These are phyloP conservation scores for Willowsia nigromaculata DNA, from an alignment of 2,888 invertebrate species.

Conservation along the genomic window DNA sequence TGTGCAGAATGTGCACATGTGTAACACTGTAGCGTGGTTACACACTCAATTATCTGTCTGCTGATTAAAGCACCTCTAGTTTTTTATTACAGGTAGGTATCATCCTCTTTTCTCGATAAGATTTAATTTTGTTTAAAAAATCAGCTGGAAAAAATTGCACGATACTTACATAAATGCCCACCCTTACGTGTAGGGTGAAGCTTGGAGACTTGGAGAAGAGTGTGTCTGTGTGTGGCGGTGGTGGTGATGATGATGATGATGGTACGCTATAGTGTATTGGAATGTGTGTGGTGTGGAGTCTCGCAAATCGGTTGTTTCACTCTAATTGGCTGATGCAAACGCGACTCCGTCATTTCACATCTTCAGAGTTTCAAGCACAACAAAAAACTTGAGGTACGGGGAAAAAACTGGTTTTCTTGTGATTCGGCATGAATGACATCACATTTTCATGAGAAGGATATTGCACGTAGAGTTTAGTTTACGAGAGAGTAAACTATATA, in stretches of 20 bases:
- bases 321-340: neutral
- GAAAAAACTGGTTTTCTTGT: neutral
- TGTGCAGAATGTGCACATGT: too few species aligned
- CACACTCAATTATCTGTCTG: too few species aligned
- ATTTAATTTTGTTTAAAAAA: conserved; percentile 2
- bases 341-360: neutral
- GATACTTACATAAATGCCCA: neutral
- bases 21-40: too few species aligned
- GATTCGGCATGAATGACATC: too few species aligned
- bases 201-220: neutral
- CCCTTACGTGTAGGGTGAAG: neutral
- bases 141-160: conserved; percentile 29
- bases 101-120: neutral
- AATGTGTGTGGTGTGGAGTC: too few species aligned
- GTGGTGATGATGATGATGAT: neutral
- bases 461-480: too few species aligned
- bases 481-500: too few species aligned
- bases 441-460: too few species aligned
- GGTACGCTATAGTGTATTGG: too few species aligned
- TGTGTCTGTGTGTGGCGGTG: neutral
- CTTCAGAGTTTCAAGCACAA: neutral
- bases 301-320: too few species aligned
- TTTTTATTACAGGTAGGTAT: too few species aligned
- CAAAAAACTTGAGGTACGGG: neutral
- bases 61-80: too few species aligned